phyloP scores from a whole-genome alignment of 2,888 invertebrate species.

The Mythimna albipuncta region DNA sequence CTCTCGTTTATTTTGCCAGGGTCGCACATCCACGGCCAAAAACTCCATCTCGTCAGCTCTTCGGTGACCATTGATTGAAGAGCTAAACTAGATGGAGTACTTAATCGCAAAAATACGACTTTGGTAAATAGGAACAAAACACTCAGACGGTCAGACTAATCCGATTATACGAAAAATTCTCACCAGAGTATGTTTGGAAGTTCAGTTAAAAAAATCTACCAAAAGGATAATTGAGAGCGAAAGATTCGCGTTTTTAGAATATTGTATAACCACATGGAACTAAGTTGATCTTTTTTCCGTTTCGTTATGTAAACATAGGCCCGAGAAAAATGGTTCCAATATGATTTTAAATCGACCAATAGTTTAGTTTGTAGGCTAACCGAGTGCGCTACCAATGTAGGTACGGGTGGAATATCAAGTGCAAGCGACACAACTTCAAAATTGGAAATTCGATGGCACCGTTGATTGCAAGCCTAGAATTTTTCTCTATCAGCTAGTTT shows the following conservation, averaged over 20 bases:
- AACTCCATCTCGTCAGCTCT: too few relatives aligned
- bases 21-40: too few relatives aligned
- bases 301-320: not conserved
- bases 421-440: slow-evolving; percentile 1
- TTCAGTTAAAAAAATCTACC: not conserved
- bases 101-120: too few relatives aligned
- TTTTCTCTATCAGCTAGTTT: not conserved
- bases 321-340: not conserved
- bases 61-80: too few relatives aligned
- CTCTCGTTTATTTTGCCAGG: too few relatives aligned
- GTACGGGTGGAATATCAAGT: not conserved
- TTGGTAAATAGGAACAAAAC: too few relatives aligned
- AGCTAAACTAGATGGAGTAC: too few relatives aligned
- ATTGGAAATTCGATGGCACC: slow-evolving; percentile 4
- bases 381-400: not conserved
- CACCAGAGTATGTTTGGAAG: not conserved
- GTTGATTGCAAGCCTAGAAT: not conserved
- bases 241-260: not conserved
- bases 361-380: slow-evolving; percentile 2
- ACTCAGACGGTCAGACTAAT: too few relatives aligned
- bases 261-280: too few relatives aligned
- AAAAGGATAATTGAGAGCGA: not conserved
- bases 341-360: slow-evolving; percentile 2
- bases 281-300: not conserved
- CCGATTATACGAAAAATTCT: too few relatives aligned